These are phyloP conservation scores for Brachirus orientalis DNA, from an alignment of 2,113 vertebrate species.

Conservation along the genomic window DNA sequence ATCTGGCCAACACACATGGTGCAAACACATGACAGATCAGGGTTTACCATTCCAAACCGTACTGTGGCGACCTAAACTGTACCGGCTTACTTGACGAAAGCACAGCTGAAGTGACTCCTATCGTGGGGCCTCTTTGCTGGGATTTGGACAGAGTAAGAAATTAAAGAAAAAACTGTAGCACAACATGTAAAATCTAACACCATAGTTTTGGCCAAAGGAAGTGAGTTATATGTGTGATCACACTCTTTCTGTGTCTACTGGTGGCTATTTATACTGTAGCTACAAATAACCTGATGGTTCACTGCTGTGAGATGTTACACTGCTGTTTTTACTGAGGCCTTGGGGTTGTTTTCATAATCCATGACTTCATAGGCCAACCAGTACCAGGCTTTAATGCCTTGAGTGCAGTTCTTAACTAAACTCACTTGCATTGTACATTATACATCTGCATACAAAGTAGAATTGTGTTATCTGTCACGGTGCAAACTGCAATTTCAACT, in stretches of 20 bases:
- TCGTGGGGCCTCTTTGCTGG: too few species aligned
- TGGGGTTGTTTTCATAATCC: slow-evolving; percentile 15
- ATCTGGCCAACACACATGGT: too few species aligned
- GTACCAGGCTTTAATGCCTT: slow-evolving; percentile 10
- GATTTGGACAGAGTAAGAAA: too few species aligned
- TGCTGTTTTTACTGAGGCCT: slow-evolving; percentile 8
- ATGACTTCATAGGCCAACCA: slow-evolving; percentile 6
- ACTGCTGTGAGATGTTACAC: background rate
- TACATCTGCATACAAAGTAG: slow-evolving; percentile 55
- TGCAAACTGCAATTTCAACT: too few species aligned
- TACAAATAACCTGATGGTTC: slow-evolving; percentile 6
- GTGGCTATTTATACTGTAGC: background rate
- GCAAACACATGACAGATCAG: too few species aligned
- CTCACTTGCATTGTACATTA: slow-evolving; percentile 14
- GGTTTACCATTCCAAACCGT: too few species aligned
- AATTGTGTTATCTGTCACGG: slow-evolving; percentile 26
- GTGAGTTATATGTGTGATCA: background rate
- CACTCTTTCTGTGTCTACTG: background rate
- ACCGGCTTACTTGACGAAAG: too few species aligned
- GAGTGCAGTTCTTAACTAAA: slow-evolving; percentile 22
- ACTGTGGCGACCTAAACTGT: too few species aligned
- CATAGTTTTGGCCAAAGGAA: background rate
- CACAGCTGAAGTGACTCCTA: too few species aligned
- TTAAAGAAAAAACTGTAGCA: background rate
- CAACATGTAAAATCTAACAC: background rate